These are phyloP conservation scores for Eleginops maclovinus DNA, from an alignment of 2,113 vertebrate genomes.

Conservation along the genomic window DNA sequence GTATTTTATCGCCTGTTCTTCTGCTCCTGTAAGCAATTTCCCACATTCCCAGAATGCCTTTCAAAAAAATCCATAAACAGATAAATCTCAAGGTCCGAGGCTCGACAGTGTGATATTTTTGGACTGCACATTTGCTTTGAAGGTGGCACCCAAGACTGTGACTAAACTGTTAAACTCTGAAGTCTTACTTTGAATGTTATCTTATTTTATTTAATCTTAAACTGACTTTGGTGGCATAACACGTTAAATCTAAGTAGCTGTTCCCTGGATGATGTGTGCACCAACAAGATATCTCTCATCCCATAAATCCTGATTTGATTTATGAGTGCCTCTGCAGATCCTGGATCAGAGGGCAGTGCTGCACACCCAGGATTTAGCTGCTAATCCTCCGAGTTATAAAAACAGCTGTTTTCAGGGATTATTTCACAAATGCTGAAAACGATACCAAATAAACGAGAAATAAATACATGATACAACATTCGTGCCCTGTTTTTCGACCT, in stretches of 20 bases:
- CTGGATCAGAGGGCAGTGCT: not conserved
- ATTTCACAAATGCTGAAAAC: constrained; percentile 1
- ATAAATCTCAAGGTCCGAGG: constrained; percentile 8
- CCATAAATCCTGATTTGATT: constrained; percentile 10
- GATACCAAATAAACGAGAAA: too few species aligned
- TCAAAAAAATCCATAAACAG: constrained; percentile 16
- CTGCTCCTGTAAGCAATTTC: not conserved
- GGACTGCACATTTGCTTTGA: not conserved
- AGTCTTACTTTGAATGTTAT: too few species aligned
- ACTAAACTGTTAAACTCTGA: not conserved
- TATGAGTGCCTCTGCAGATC: not conserved
- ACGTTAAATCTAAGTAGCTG: not conserved
- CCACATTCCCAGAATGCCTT: constrained; percentile 19
- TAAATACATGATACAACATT: too few species aligned
- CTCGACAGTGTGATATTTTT: not conserved
- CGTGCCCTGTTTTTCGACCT: too few species aligned
- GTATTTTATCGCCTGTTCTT: not conserved
- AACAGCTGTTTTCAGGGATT: constrained; percentile 36
- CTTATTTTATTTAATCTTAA: not conserved
- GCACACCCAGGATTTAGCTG: constrained; percentile 15
- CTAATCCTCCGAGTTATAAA: constrained; percentile 5
- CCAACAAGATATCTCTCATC: not conserved
- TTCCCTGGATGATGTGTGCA: not conserved
- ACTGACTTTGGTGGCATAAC: not conserved
- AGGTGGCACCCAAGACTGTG: not conserved